Evolutionary conservation across 2,113 vertebrate species (phyloP).

Genomic region (Ammospiza caudacuta): DNA sequence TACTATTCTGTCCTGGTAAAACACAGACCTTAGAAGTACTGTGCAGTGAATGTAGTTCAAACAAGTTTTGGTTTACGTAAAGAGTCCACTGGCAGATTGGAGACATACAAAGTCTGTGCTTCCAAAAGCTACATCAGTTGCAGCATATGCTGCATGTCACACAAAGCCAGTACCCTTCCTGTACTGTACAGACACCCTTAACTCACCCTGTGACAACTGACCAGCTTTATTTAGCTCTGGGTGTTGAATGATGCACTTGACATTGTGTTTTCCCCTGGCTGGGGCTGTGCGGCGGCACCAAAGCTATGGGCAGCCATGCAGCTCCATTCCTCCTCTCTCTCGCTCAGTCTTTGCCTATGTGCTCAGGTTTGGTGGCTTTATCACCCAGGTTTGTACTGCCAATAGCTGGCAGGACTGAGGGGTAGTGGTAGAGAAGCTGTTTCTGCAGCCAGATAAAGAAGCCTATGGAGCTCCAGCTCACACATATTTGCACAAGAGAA

Average conservation of each 20-base stretch:
- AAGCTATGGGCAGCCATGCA: neutral
- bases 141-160: neutral
- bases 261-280: neutral
- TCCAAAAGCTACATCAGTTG: neutral
- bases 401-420: neutral
- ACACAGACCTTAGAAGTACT: neutral
- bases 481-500: neutral
- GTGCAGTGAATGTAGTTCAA: neutral
- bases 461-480: neutral
- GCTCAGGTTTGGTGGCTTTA: neutral
- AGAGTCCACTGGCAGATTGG: neutral
- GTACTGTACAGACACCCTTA: neutral
- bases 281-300: neutral
- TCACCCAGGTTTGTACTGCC: too few species aligned
- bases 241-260: neutral
- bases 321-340: neutral
- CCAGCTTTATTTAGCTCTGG: neutral
- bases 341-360: neutral
- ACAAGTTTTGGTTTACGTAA: neutral
- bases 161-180: accelerated
- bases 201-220: accelerated
- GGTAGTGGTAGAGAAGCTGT: neutral
- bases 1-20: neutral
- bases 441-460: neutral
- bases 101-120: neutral